Base-by-base conservation (phyloP, 2,888 invertebrate species). In the Pterostichus niger region DNA sequence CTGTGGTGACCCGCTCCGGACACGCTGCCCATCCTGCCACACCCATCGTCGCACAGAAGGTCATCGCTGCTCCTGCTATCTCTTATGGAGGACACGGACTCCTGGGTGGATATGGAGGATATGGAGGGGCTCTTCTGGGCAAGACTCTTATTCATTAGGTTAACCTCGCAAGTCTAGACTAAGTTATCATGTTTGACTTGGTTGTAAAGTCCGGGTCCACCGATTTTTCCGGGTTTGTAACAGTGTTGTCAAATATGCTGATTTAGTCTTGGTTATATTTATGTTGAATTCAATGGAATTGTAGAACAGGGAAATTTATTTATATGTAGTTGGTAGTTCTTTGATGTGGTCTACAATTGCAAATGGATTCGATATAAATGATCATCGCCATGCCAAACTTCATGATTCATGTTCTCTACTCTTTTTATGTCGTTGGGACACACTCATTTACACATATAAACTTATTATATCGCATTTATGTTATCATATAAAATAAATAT, bases 21-120 rank as follows among this genome's bases (percentile, higher is more conserved):
- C 94, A 94, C 86, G 92, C 93, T 13, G 91, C 91, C 0, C 93
- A 93, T 88, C 92, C 93, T 24, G 87, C 87, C 2, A 87, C 88
- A 5, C 86, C 87, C 0, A 86, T 88, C 9, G 86, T 87, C 7
- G 88, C 88, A 5, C 87, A 86, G 11, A 88, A 88, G 85, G 85
- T 86, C 17, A 86, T 88, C 10, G 86, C 84, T 17, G 86, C 87
- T 0, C 86, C 87, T 10, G 86, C 87, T 17, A 85, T 86, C 13
- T 85, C 83, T 9, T 64, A 84, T 5, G 84, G 84, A 80, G 86
- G 86, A 24, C 82, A 83, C 46, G 82, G 82, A 9, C 33, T 56
- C 44, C 73, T 73, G 15, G 81, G 81, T 0, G 80, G 64, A 40
- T 40, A 40, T 40, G 40, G 40, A 1, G 40, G 40, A 40, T 40